Base-by-base conservation (phyloP, 2,797 vertebrate species). In the Girardinus metallicus region DNA sequence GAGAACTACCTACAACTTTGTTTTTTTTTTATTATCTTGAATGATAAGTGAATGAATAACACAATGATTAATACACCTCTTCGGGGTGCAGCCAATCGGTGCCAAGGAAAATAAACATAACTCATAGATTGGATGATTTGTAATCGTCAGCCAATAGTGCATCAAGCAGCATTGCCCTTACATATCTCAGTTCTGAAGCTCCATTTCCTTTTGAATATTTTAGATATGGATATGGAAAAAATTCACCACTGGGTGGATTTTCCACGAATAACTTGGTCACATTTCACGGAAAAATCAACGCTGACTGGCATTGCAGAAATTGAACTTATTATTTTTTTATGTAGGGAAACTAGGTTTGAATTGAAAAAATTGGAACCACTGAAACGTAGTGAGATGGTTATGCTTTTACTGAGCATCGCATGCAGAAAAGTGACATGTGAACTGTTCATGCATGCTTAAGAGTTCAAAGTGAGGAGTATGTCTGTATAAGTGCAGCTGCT, bases 1-100 rank as follows among this genome's bases (percentile, higher is more conserved):
- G 29, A 16, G 29, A 62, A 31, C 29, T 34, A 31, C 29, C 29
- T 62, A 62, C 29, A 34, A 31, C 29, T 16, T 13, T 55, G 9
- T 10, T 31, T 60, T 60, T 29, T 62, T 18, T 18, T 18, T 44
- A 16, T 36, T 21, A 39, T 39, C 31, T 39, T 39, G 18, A 66
- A 39, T 72, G 41, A 78, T 31, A n/a, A 64, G 44, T 39, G 7
- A 68, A 51, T 66, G 66, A 11, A 64, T 36, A 3, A 76, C 18
- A 41, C 70, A 82, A 53, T 64, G 70, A 78, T 66, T 75, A 80
- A 80, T 66, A 62, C 31, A 8, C 13, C 2, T 53, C 23, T 53
- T 26, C 0, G 21, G 8, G 8, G 51, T 21, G 9, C 23, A 26
- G 51, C 51, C 23, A 53, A 26, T 53, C 23, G 1, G 23, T 53